Evolutionary conservation across 1,140 invertebrate genomes (phyloP).

Genomic region (Dinothrombium tinctorium): DNA sequence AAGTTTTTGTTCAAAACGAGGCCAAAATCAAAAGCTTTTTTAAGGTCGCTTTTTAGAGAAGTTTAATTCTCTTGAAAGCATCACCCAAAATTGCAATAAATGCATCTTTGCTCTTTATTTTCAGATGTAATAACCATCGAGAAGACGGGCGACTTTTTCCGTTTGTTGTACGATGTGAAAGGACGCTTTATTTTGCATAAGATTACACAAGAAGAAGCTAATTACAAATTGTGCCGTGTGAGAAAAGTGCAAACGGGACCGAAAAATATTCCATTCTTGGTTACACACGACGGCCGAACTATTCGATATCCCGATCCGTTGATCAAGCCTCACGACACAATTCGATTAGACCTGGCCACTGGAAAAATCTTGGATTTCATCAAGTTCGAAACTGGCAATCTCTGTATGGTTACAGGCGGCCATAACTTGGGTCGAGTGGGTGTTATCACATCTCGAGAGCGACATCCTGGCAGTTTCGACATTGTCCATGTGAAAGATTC

Average conservation of each 20-base stretch:
- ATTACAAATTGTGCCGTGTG: conserved; percentile 98
- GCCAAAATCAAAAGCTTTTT: not conserved
- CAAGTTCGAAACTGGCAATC: conserved; percentile 89
- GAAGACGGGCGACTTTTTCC: conserved; percentile 89
- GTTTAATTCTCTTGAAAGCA: not conserved
- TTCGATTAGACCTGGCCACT: conserved; percentile 79
- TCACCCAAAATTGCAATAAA: conserved; percentile 12
- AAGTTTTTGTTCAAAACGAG: conserved; percentile 10
- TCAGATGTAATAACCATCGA: conserved; percentile 96
- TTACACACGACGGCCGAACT: conserved; percentile 91
- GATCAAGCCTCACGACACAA: conserved; percentile 88
- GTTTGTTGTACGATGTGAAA: conserved; percentile 95
- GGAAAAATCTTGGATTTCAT: conserved; percentile 94
- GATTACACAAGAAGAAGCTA: conserved; percentile 87
- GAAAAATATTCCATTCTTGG: conserved; percentile 83
- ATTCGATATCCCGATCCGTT: conserved; percentile 94
- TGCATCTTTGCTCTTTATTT: conserved; percentile 5
- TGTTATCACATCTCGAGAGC: conserved; percentile 80
- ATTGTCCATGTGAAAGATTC: conserved; percentile 96
- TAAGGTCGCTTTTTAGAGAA: conserved; percentile 2
- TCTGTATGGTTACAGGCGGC: conserved; percentile 98
- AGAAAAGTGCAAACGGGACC: conserved; percentile 54
- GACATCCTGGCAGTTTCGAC: conserved; percentile 96
- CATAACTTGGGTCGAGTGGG: conserved; percentile 99
- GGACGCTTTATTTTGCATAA: conserved; percentile 91